Evolutionary conservation across 2,797 vertebrate species (phyloP).

Genomic region (Falco novaeseelandiae): DNA sequence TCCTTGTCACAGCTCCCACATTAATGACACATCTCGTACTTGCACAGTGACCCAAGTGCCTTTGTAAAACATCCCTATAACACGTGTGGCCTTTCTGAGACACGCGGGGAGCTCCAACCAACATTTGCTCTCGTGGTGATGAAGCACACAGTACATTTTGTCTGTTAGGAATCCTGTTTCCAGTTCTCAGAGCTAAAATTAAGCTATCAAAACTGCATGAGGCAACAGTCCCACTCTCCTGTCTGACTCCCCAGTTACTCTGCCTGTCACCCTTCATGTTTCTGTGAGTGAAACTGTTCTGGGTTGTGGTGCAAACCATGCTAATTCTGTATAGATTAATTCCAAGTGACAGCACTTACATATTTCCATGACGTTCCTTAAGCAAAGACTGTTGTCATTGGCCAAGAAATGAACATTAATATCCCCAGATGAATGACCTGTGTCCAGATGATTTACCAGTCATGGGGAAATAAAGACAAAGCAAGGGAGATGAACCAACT

Average conservation of each 20-base stretch:
- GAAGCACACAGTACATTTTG: fast-evolving
- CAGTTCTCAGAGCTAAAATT: neutral
- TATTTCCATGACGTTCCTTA: neutral
- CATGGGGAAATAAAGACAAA: neutral
- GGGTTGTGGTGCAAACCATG: fast-evolving
- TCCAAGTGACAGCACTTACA: neutral
- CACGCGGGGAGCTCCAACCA: neutral
- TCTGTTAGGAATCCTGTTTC: neutral
- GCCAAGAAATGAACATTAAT: neutral
- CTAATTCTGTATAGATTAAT: neutral
- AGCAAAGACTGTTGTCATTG: neutral
- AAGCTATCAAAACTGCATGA: neutral
- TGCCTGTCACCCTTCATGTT: neutral
- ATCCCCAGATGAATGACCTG: neutral
- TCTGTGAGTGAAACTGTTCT: neutral
- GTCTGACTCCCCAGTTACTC: neutral
- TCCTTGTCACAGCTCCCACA: neutral
- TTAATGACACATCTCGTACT: neutral
- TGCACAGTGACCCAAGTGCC: neutral
- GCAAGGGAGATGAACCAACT: neutral
- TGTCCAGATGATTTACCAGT: neutral
- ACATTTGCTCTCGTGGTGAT: neutral
- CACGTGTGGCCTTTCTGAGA: neutral
- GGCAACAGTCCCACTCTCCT: neutral
- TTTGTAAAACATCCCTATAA: neutral